Evolutionary conservation across 2,797 vertebrate genomes (phyloP).

Genomic region (Poeciliopsis paucimaculata): DNA sequence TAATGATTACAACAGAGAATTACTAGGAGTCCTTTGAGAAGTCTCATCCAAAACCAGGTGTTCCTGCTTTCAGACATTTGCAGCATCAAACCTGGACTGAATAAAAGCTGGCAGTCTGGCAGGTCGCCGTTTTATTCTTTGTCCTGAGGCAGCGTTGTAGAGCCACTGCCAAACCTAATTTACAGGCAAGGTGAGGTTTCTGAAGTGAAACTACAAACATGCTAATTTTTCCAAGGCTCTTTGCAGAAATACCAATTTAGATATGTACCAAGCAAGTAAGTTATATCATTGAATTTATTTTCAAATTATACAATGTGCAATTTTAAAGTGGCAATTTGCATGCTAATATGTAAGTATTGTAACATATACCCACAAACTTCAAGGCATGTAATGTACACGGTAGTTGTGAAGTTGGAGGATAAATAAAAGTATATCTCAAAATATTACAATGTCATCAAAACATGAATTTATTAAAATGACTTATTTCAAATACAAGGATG

Average conservation of each 20-base stretch:
- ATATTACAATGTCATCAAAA: not conserved
- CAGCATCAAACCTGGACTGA: slow-evolving; percentile 27
- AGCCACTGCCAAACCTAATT: slow-evolving; percentile 23
- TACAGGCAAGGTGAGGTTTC: slow-evolving; percentile 11
- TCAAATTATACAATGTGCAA: not conserved
- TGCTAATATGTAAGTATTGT: slow-evolving; percentile 2
- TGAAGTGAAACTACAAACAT: slow-evolving; percentile 1
- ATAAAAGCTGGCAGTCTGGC: slow-evolving; percentile 32
- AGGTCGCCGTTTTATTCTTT: slow-evolving; percentile 17
- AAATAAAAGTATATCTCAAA: not conserved
- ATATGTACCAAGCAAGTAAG: not conserved
- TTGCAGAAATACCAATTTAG: slow-evolving; percentile 13
- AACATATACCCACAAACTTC: not conserved
- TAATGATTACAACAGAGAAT: slow-evolving; percentile 63
- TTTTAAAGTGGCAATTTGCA: not conserved
- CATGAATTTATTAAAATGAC: not conserved
- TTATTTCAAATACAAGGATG: not conserved
- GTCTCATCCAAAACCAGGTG: slow-evolving; percentile 47
- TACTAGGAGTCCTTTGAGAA: slow-evolving; percentile 43
- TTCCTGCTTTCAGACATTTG: slow-evolving; percentile 46
- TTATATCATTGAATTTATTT: not conserved
- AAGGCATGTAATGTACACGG: not conserved
- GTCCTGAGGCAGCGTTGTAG: slow-evolving; percentile 18
- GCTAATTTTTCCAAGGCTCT: not conserved
- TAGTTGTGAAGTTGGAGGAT: not conserved